phyloP scores from a whole-genome alignment of 92 coral and sea anemone genomes.

The Epizoanthus fatuus region DNA sequence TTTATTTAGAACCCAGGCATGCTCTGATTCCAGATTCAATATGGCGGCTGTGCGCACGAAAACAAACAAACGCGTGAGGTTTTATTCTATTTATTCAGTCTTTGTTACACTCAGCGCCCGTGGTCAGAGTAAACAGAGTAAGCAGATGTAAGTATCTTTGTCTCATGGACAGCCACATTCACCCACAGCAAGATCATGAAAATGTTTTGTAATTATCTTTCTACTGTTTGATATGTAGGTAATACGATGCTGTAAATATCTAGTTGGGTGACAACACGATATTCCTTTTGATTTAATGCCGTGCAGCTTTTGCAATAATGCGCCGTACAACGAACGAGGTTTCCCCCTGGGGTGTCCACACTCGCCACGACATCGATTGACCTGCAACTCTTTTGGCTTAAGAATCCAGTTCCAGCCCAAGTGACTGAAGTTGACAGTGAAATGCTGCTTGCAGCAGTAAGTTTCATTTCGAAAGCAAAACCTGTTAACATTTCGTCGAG shows the following conservation, averaged over 20 bases:
- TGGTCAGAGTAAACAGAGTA: too few relatives aligned
- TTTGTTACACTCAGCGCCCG: too few relatives aligned
- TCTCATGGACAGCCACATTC: conserved; percentile 22
- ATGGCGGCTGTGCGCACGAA: too few relatives aligned
- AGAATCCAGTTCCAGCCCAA: conserved; percentile 31
- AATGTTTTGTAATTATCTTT: neutral
- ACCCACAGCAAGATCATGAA: conserved; percentile 27
- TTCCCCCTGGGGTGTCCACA: neutral
- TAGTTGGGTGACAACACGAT: conserved; percentile 11
- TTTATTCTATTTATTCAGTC: too few relatives aligned
- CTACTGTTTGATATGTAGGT: conserved; percentile 4
- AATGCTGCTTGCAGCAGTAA: neutral
- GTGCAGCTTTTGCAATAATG: neutral
- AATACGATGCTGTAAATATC: neutral
- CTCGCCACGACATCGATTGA: conserved; percentile 13
- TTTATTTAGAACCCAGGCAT: too few relatives aligned
- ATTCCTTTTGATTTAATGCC: neutral
- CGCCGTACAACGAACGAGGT: neutral
- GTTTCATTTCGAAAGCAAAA: conserved; percentile 15
- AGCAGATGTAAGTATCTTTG: too few relatives aligned
- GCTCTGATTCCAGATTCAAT: too few relatives aligned
- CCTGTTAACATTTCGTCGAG: conserved; percentile 3
- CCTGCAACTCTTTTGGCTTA: neutral
- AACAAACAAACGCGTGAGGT: too few relatives aligned
- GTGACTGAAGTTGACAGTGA: neutral